Evolutionary conservation across 2,797 vertebrate species (phyloP), one percentile per base, ranked within the genome.

Genomic region (Micromesistius poutassou): DNA sequence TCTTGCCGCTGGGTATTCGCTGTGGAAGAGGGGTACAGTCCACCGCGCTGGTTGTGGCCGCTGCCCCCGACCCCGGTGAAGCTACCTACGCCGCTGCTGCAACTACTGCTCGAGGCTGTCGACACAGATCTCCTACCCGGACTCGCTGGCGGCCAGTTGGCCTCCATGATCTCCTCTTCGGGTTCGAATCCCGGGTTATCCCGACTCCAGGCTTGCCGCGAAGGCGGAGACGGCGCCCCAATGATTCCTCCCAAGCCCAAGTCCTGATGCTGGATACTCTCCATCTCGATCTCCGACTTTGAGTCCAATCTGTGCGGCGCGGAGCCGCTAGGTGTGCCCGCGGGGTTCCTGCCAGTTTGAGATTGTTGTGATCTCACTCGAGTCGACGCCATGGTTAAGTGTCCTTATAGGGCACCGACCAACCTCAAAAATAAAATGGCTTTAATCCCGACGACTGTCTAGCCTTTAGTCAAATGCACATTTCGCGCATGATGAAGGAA

Each of bases 101-200:
- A 88, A 87, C 92, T 91, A 81, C 90, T 89, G 90, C 92, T 93
- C 35, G 93, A 93, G 81, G 91, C 89, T 85, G 92, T 94, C 86
- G 94, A 96, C 71, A 87, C 93, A 14, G 89, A 95, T 83, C 84
- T 93, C 82, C 90, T 91, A 73, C 93, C 95, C 33, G 90, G 94
- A 80, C 96, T 93, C 86, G 95, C 95, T 0, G 94, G 94, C 77
- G 95, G 95, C 96, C 97, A 97, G 93, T 96, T 96, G 50, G 95
- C 95, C 85, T 96, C 95, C 92, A 97, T 93, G 83, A 96, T 94
- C 50, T 96, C 97, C 10, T 98, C 97, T 87, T 97, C 97, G 0
- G 96, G 94, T 82, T 99, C 97, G 72, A 98, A 99, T 1, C 96
- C 96, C 0, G 97, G 96, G 90, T 99, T 99, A 28, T 97, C 97